These are phyloP conservation scores for Apostichopus californicus DNA, from an alignment of 35 echinoderm and acorn worm genomes.

Conservation along the genomic window DNA sequence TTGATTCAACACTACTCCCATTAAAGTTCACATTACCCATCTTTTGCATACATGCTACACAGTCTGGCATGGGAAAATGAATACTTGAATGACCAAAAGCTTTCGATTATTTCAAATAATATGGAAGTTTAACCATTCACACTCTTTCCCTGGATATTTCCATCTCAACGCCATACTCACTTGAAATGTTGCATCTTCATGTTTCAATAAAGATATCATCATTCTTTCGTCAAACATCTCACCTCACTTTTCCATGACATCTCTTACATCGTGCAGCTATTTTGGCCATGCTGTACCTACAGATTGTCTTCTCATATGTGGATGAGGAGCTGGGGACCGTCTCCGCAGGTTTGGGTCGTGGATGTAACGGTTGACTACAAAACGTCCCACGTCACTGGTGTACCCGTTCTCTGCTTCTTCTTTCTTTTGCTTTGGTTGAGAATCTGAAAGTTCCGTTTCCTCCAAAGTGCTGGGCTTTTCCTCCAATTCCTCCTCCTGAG, in stretches of 20 bases:
- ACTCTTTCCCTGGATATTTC: too few relatives aligned
- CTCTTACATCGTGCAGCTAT: not conserved
- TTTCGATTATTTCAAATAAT: too few relatives aligned
- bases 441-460: not conserved
- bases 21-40: too few relatives aligned
- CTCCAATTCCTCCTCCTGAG: not conserved
- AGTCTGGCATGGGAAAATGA: too few relatives aligned
- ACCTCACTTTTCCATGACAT: not conserved
- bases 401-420: not conserved
- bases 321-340: constrained; percentile 18
- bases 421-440: not conserved
- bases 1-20: too few relatives aligned
- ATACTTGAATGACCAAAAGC: too few relatives aligned
- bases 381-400: not conserved
- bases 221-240: too few relatives aligned
- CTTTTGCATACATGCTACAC: too few relatives aligned
- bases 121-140: too few relatives aligned
- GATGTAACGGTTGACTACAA: constrained; percentile 14
- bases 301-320: constrained; percentile 14
- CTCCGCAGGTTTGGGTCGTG: constrained; percentile 18
- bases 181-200: too few relatives aligned
- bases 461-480: not conserved
- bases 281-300: constrained; percentile 8
- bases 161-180: too few relatives aligned
- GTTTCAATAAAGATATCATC: too few relatives aligned